Evolutionary conservation across 2,797 vertebrate genomes (phyloP), one percentile per base, ranked within the genome.

Genomic region (Lepidocolaptes lacrymiger): DNA sequence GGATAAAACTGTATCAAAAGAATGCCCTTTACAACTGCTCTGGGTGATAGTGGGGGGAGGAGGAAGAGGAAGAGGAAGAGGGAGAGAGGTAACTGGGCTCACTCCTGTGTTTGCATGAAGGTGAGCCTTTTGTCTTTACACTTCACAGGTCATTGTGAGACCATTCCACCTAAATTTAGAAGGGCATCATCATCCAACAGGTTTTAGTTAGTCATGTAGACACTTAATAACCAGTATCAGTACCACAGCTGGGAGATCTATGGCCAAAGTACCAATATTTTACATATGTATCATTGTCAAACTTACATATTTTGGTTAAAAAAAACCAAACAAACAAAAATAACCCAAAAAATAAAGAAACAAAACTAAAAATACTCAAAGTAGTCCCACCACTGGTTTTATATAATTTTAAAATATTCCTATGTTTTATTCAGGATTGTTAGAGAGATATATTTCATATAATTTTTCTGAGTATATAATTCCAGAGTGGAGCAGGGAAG

Each of bases 1-100:
- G n/a, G 86, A 93, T 49, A 91, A 91, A 93, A 96, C 80, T 7
- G 10, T 94, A 94, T 83, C 73, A 91, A 77, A 93, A 95, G 36
- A 90, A 61, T 63, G 49, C 16, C 56, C 56, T 85, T 56, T 79
- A 69, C 64, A 69, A 63, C 74, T 88, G 30, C 54, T 81, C 22
- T 74, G 67, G 34, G 34, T 74, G 27, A 43, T 28, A 14, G 32
- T 6, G 26, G 10, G 21, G 10, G 32, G 16, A 27, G 12, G 67
- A 84, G 26, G 20, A 77, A 28, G 41, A 78, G 26, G 20, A 77
- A 28, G 41, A 78, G 52, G 62, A 95, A 21, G 76, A 93, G 34
- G n/a, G 54, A 37, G 39, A 62, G 63, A 66, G 43, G 20, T 77
- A 91, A 32, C 34, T 17, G 61, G 26, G 23, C 28, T 89, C 3